Evolutionary conservation across 2,888 invertebrate species (phyloP), one percentile per base, ranked within the genome.

Genomic region (Eubasilissa splendida): DNA sequence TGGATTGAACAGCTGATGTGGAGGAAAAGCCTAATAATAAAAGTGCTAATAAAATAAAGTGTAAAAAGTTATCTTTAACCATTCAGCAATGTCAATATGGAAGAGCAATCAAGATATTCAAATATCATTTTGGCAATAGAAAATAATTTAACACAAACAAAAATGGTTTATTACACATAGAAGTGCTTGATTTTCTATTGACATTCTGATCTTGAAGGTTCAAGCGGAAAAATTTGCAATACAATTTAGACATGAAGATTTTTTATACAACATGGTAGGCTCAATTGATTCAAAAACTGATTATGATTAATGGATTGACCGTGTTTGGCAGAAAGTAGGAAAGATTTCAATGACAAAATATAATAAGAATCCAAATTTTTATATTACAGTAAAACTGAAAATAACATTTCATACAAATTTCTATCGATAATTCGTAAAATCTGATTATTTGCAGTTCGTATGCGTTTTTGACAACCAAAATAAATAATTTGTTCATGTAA

Each of bases 181-280:
- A 74, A 31, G 22, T 11, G 33, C 74, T 12, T 33, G 33, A n/a
- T 33, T 59, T 42, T 58, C 74, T n/a, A 59, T 58, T 50, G 52
- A 59, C 31, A 59, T 56, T 11, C 74, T 58, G 10, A 42, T 22
- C n/a, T 50, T 74, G 31, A 74, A 74, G 59, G 74, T 59, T 10
- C 74, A 74, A 74, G 74, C 74, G n/a, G 74, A 74, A 74, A 74
- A 59, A 42, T 59, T 74, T 74, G 74, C 74, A 12, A 42, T 59
- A 50, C 59, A 74, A 59, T 42, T 74, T 31, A 59, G 59, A 50
- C n/a, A 58, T 10, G 11, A 74, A 8, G 60, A 74, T 33, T 74
- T 74, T 9, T 33, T 59, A 74, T 74, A 59, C 10, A 74, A 74
- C 14, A 74, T 50, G 74, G 74, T 59, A 59, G 74, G 74, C 50